A percentile compares a stretch with the other conserved stretches of the same genome.
These are phyloP conservation scores for Mythimna impura DNA, from an alignment of 2,888 invertebrate species.

Conservation along the genomic window DNA sequence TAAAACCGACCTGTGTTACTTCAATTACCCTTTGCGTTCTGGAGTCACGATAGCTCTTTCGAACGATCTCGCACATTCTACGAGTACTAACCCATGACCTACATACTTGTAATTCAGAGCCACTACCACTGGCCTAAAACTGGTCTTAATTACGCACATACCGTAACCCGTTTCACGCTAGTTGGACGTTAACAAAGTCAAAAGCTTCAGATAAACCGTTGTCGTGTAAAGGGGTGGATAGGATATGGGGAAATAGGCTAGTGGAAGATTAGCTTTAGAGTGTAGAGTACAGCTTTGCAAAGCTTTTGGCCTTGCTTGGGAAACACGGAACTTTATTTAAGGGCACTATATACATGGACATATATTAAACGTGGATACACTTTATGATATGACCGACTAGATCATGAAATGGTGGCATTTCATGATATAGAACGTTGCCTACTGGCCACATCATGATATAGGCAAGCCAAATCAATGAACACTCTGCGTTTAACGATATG, in stretches of 20 bases:
- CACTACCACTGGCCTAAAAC: neutral
- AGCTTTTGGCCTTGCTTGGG: neutral
- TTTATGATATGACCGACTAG: too few relatives aligned
- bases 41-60: too few relatives aligned
- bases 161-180: slow-evolving; percentile 20
- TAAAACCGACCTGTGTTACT: too few relatives aligned
- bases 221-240: neutral
- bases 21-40: too few relatives aligned
- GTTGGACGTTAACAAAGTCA: slow-evolving; percentile 35
- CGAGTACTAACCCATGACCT: neutral
- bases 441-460: too few relatives aligned
- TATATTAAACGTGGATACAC: too few relatives aligned
- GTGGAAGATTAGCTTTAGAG: neutral
- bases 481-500: too few relatives aligned
- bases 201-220: slow-evolving; percentile 36
- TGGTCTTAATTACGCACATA: neutral
- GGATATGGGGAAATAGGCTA: slow-evolving; percentile 1
- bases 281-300: slow-evolving; percentile 1
- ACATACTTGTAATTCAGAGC: neutral
- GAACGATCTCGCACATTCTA: neutral
- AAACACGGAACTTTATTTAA: slow-evolving; percentile 1
- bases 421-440: too few relatives aligned
- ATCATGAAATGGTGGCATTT: too few relatives aligned
- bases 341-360: neutral
- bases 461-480: too few relatives aligned